Evolutionary conservation across 2,797 vertebrate species (phyloP), one percentile per base, ranked within the genome.

Genomic region (Melanotaenia maccullochi): DNA sequence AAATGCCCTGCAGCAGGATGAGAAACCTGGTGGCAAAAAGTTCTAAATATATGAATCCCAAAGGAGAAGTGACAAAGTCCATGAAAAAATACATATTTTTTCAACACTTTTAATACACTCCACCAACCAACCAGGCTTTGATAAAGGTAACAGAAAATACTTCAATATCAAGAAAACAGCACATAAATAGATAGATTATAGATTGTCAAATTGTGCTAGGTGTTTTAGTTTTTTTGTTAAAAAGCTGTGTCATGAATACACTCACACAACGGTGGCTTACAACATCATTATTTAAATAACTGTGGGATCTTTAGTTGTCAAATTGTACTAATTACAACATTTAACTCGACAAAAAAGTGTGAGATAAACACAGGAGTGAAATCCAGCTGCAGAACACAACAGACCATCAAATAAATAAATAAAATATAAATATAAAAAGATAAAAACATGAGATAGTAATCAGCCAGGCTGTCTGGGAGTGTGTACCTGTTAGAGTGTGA

Each of bases 391-490:
- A 18, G 33, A 42, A 7, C 35, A 9, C 38, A 61, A 55, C n/a
- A 42, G 18, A 24, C 44, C 51, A 71, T 60, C 42, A 7, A 33
- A 52, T 33, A 74, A 60, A 58, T 5, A 47, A 7, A 28, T 13
- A 62, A 49, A 20, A 12, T 3, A 56, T 42, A 3, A 22, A 9
- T 28, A 30, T 30, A 57, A 24, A 49, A 49, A 30, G 32, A 1
- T 16, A 40, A 14, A n/a, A 16, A n/a, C 13, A 7, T 20, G 20
- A 49, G 47, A 49, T 9, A 49, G 18, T 56, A 18, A 57, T 35
- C 42, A 51, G 35, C 64, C 55, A 67, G 52, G 30, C 68, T 64
- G 59, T 72, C 54, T 38, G 44, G 24, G 70, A 73, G 58, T 33
- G 49, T 71, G 54, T 44, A 36, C n/a, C 38, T 55, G 56, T 12